Evolutionary conservation across 2,888 invertebrate species (phyloP).

Genomic region (Apotomis capreana): DNA sequence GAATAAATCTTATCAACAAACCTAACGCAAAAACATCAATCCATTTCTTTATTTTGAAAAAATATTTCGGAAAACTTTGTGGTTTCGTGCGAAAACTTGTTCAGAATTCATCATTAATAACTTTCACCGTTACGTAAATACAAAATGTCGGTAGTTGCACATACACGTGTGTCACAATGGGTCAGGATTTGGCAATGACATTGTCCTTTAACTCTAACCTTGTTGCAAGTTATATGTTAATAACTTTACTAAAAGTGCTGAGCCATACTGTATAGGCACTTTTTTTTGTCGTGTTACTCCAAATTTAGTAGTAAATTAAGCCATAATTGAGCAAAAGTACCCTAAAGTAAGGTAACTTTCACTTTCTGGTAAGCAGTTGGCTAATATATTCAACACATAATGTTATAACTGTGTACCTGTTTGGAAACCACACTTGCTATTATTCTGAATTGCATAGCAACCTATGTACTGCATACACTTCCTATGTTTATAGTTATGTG

Average conservation of each 20-base stretch:
- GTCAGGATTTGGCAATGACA: not conserved
- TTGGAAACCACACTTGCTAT: conserved; percentile 2
- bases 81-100: conserved; percentile 19
- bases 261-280: not conserved
- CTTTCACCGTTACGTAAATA: conserved; percentile 31
- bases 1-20: not conserved
- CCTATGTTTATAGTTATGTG: conserved; percentile 11
- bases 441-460: not conserved
- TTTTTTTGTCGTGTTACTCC: not conserved
- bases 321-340: not conserved
- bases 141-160: conserved; percentile 36
- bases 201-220: not conserved
- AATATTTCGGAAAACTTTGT: not conserved
- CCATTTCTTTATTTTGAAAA: not conserved
- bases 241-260: not conserved
- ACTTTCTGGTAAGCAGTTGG: conserved; percentile 25
- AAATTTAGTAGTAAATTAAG: not conserved
- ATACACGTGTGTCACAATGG: conserved; percentile 4
- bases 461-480: not conserved
- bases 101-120: conserved; percentile 4
- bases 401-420: not conserved
- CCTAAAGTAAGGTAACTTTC: conserved; percentile 16
- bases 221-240: not conserved
- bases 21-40: not conserved
- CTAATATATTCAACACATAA: conserved; percentile 12